phyloP scores from a whole-genome alignment of 2,113 vertebrate species.

The Hippolais icterina region DNA sequence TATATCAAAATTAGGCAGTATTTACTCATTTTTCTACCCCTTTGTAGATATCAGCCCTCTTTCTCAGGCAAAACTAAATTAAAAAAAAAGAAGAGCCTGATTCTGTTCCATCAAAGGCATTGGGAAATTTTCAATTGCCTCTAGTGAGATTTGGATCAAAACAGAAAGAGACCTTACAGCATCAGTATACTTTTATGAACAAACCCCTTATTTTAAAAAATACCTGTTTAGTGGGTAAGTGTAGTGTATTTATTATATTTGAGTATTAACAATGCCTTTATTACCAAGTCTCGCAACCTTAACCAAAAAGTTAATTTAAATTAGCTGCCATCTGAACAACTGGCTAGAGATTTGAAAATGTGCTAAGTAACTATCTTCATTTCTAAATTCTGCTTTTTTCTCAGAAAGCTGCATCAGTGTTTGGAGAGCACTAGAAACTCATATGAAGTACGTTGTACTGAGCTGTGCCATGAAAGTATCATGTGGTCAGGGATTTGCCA shows the following conservation, averaged over 20 bases:
- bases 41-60: background rate
- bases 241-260: background rate
- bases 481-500: background rate
- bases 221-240: background rate
- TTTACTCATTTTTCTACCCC: background rate
- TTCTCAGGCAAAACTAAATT: background rate
- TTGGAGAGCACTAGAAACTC: background rate
- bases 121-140: background rate
- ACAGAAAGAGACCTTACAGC: background rate
- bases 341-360: background rate
- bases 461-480: background rate
- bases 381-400: background rate
- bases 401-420: background rate
- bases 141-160: background rate
- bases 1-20: background rate
- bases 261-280: background rate
- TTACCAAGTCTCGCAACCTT: background rate
- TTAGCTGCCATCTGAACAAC: background rate
- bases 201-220: background rate
- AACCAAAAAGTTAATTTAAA: background rate
- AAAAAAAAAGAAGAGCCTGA: background rate
- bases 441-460: background rate
- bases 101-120: background rate
- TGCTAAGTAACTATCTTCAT: background rate
- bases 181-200: background rate